Base-by-base conservation (phyloP, 1,140 invertebrate species). In the Manduca sexta region DNA sequence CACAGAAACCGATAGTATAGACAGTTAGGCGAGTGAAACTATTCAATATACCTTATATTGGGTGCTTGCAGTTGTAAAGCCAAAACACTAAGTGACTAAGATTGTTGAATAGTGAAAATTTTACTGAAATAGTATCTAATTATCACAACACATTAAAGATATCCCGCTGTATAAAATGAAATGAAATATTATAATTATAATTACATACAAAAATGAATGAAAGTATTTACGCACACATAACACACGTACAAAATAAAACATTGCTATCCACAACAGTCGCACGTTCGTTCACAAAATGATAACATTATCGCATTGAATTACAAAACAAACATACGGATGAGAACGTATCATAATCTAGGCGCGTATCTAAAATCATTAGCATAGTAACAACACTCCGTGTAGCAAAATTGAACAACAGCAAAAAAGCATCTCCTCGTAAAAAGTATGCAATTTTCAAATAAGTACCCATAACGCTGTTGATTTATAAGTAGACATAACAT, bases 381-480 rank as follows among this genome's bases (percentile, higher is more conserved):
- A 17, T 33, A 44, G 38, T 50, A 50, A 44, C 15, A 31, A 43
- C 15, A 43, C 14, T 16, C 40, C 41, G 48, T 49, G 38, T 46
- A 52, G 50, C 50, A 46, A 52, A 52, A 35, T 46, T 30, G 16
- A 45, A 49, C 34, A 42, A 45, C 29, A 45, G 52, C 42, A 40
- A 49, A 18, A n/a, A 45, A 55, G 52, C 46, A 41, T 49, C 42
- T 45, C 52, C 14, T 34, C 17, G 46, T 54, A 49, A 41, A 54
- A 52, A 45, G 37, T 49, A 44, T 38, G 44, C 47, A 53, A 67
- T 56, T 60, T 64, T 52, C n/a, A n/a, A 68, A 66, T 76, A 79
- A 79, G 71, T 74, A 79, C 71, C 45, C 55, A 46, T 15, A 34
- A 11, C 43, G 31, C 15, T 43, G 41, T n/a, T 11, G 16, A 45